Percentiles rank a stretch among this genome's conserved stretches.
These are phyloP conservation scores for Ceyx cyanopectus DNA, from an alignment of 2,113 vertebrate species.

Conservation along the genomic window DNA sequence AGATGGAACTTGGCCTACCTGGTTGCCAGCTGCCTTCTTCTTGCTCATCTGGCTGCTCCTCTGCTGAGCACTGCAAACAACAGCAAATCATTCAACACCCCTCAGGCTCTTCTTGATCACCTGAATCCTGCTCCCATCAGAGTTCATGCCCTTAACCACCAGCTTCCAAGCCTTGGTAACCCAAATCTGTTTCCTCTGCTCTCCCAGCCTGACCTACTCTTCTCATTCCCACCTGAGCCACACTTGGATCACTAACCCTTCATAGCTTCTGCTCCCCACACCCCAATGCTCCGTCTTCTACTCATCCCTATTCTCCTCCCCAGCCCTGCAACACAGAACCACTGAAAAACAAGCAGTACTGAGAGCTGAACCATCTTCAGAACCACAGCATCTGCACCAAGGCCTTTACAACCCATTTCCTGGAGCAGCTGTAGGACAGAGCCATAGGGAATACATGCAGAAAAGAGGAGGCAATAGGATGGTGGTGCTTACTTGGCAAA, in stretches of 20 bases:
- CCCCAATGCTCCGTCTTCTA: neutral
- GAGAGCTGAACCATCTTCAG: neutral
- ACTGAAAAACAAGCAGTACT: neutral
- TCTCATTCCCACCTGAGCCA: neutral
- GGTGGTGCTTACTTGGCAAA: conserved; percentile 92
- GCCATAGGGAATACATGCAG: neutral
- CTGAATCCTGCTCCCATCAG: neutral
- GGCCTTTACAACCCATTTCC: neutral
- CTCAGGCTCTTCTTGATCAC: neutral
- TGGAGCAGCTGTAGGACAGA: neutral
- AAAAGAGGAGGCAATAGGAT: neutral
- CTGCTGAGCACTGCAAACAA: conserved; percentile 90
- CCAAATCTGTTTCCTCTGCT: neutral
- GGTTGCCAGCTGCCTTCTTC: conserved; percentile 96
- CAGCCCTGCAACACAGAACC: neutral
- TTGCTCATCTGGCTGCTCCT: conserved; percentile 95
- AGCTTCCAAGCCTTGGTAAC: neutral
- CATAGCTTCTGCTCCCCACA: neutral
- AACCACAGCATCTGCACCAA: neutral
- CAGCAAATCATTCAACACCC: conserved; percentile 25
- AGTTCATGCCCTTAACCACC: neutral
- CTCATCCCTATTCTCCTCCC: neutral
- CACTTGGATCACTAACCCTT: neutral
- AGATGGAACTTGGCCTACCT: conserved; percentile 82
- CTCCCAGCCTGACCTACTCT: neutral